Percentiles rank a stretch among this genome's conserved stretches.
Evolutionary conservation across 2,113 vertebrate species (phyloP).

Genomic region (Natator depressus): DNA sequence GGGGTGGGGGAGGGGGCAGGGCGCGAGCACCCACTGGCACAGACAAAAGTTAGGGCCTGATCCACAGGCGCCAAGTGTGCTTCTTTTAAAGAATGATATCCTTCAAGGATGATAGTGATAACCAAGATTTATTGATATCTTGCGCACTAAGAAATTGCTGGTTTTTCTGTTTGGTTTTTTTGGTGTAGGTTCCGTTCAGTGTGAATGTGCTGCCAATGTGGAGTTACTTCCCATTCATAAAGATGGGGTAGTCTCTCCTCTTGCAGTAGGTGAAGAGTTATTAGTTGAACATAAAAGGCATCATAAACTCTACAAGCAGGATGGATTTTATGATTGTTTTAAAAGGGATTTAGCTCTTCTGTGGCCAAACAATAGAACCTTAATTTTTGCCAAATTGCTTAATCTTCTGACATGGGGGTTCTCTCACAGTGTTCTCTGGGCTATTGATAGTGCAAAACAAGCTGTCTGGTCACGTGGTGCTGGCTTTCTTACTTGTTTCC

Average conservation of each 20-base stretch:
- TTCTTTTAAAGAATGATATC: not conserved
- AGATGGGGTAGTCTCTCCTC: not conserved
- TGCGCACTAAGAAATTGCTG: not conserved
- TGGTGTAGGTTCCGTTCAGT: not conserved
- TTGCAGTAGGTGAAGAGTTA: not conserved
- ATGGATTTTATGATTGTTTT: not conserved
- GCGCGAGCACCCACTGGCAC: no score
- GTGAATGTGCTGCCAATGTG: not conserved
- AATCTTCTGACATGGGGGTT: slow-evolving; percentile 2
- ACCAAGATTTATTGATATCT: no score
- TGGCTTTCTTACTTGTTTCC: not conserved
- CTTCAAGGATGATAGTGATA: not conserved
- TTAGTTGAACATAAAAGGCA: not conserved
- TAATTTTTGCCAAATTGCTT: not conserved
- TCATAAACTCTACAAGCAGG: not conserved
- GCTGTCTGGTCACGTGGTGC: not conserved
- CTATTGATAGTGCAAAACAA: not conserved
- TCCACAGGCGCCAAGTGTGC: not conserved
- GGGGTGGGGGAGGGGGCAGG: no score
- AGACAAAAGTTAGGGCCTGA: no score
- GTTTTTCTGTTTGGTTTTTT: not conserved
- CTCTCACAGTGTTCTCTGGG: not conserved
- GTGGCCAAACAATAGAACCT: not conserved
- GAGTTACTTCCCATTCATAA: not conserved
- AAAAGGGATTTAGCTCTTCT: not conserved